Conservation (phyloP, 2,888 invertebrate genomes). For the Apomyelois bistriatella region DNA sequence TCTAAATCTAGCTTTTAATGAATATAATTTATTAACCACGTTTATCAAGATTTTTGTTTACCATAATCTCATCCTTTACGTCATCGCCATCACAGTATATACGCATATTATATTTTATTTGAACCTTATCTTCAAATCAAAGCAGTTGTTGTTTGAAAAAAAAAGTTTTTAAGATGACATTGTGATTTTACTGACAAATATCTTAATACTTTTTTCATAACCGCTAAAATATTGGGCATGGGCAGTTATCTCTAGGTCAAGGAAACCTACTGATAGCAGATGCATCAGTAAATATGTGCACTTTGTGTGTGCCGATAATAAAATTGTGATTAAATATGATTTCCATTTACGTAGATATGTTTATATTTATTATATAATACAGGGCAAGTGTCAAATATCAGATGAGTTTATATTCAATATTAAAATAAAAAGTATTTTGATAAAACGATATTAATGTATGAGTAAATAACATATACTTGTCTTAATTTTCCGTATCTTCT, state of each 20-base stretch:
- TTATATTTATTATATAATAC: background rate
- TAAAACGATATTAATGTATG: too few relatives aligned
- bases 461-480: too few relatives aligned
- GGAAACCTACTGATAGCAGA: conserved; percentile 29
- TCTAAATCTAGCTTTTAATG: too few relatives aligned
- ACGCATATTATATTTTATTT: background rate
- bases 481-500: too few relatives aligned
- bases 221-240: background rate
- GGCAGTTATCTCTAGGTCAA: conserved; percentile 50
- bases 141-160: conserved; percentile 20
- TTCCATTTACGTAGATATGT: background rate
- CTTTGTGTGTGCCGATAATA: background rate
- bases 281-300: conserved; percentile 25
- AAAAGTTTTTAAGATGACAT: conserved; percentile 3
- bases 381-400: background rate
- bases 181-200: background rate
- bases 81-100: background rate
- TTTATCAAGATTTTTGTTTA: too few relatives aligned
- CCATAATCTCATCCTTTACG: background rate
- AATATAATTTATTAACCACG: too few relatives aligned
- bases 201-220: background rate
- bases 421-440: too few relatives aligned
- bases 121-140: conserved; percentile 4
- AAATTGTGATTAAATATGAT: background rate
- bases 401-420: too few relatives aligned